phyloP scores from a whole-genome alignment of 2,888 invertebrate genomes.

The Leucozona laternaria region DNA sequence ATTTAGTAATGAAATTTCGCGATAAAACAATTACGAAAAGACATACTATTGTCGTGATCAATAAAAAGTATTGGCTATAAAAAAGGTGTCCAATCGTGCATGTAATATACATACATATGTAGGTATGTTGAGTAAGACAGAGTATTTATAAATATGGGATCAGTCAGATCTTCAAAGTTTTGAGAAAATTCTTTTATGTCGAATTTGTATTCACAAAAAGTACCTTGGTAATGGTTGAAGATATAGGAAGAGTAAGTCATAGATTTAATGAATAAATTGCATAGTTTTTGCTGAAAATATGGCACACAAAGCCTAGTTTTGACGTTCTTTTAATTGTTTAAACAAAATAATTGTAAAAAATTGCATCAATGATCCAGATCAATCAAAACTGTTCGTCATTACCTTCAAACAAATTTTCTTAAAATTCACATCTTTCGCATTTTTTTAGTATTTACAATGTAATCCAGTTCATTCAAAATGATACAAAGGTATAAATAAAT shows the following conservation, averaged over 20 bases:
- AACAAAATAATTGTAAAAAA: no score
- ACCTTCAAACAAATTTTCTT: no score
- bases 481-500: not conserved
- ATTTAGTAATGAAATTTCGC: slow-evolving; percentile 39
- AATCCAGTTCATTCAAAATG: not conserved
- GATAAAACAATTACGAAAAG: slow-evolving; percentile 21
- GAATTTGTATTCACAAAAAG: not conserved
- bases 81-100: slow-evolving; percentile 35
- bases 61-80: slow-evolving; percentile 20
- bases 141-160: not conserved
- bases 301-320: no score
- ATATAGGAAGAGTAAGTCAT: no score
- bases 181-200: not conserved
- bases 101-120: no score
- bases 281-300: no score
- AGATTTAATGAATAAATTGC: no score
- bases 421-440: not conserved
- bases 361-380: no score
- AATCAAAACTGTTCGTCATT: no score
- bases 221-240: not conserved
- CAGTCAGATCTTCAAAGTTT: not conserved
- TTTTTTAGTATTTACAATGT: no score
- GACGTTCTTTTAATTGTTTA: no score
- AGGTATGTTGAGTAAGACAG: not conserved
- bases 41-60: slow-evolving; percentile 40